Evolutionary conservation across 2,888 invertebrate genomes (phyloP).

Genomic region (Drosophila mulleri): DNA sequence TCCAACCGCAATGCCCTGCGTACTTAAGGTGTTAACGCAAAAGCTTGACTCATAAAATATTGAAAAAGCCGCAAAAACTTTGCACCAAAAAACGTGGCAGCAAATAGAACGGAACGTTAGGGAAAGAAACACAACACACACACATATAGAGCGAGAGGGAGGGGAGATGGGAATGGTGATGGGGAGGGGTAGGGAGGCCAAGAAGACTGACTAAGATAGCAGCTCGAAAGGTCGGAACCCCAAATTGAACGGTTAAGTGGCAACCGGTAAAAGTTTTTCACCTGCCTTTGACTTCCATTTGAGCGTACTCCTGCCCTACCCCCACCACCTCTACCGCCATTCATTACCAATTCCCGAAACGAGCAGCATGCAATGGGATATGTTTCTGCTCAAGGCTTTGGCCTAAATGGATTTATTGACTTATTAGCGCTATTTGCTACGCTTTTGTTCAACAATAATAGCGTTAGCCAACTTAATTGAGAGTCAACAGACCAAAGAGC

Average conservation of each 20-base stretch:
- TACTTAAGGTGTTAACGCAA: conserved; percentile 81
- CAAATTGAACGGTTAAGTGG: conserved; percentile 73
- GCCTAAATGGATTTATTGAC: conserved; percentile 67
- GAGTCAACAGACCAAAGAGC: neutral
- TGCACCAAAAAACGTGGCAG: conserved; percentile 72
- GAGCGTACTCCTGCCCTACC: neutral
- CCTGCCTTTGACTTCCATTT: conserved; percentile 57
- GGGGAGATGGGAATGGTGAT: no score
- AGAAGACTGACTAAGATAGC: conserved; percentile 40
- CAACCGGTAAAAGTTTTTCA: conserved; percentile 59
- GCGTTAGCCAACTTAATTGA: conserved; percentile 36
- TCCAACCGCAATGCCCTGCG: conserved; percentile 71
- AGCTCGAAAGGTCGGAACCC: conserved; percentile 51
- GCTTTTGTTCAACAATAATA: conserved; percentile 6
- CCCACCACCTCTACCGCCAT: neutral
- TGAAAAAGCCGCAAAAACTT: conserved; percentile 84
- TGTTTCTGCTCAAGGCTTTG: conserved; percentile 13
- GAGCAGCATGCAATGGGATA: conserved; percentile 13
- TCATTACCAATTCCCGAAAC: conserved; percentile 11
- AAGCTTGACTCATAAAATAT: conserved; percentile 84
- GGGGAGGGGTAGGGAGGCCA: neutral
- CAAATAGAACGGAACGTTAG: conserved; percentile 30
- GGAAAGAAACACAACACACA: conserved; percentile 35
- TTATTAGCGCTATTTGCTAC: conserved; percentile 49
- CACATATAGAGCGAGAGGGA: conserved; percentile 11